phyloP scores from a whole-genome alignment of 1,140 invertebrate genomes.

The Trigoniulus corallinus region DNA sequence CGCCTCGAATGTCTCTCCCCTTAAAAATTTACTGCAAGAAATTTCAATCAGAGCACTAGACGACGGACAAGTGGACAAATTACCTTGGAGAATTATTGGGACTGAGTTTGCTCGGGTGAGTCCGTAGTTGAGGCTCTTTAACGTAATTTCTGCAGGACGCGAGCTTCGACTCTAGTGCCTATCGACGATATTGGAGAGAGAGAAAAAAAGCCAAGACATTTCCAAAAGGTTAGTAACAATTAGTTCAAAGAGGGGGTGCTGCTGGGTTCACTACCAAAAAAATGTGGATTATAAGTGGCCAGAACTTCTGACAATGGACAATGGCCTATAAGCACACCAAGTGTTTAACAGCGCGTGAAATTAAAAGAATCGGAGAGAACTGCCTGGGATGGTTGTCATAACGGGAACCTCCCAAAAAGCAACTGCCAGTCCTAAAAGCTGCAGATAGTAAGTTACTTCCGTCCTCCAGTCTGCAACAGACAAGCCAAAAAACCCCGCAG shows the following conservation, averaged over 20 bases:
- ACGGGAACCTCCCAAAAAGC: no score
- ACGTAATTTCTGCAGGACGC: background rate
- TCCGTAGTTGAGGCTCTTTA: background rate
- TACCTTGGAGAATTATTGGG: background rate
- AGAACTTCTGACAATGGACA: background rate
- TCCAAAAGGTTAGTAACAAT: no score
- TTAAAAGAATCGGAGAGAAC: no score
- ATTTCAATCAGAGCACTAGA: background rate
- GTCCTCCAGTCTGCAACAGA: background rate
- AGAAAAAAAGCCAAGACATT: background rate
- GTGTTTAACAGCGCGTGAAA: background rate
- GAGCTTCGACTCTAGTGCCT: background rate
- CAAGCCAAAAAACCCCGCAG: background rate
- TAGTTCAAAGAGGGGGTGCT: no score
- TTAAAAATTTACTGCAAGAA: background rate
- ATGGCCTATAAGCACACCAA: background rate
- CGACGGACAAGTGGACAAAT: no score
- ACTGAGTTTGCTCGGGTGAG: background rate
- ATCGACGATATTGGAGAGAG: background rate
- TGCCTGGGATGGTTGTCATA: no score
- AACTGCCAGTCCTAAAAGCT: no score
- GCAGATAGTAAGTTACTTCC: no score
- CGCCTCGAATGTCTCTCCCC: background rate
- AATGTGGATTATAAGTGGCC: background rate
- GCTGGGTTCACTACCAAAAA: background rate